Base-by-base conservation (phyloP, 2,888 invertebrate genomes). In the Anarsia innoxiella region DNA sequence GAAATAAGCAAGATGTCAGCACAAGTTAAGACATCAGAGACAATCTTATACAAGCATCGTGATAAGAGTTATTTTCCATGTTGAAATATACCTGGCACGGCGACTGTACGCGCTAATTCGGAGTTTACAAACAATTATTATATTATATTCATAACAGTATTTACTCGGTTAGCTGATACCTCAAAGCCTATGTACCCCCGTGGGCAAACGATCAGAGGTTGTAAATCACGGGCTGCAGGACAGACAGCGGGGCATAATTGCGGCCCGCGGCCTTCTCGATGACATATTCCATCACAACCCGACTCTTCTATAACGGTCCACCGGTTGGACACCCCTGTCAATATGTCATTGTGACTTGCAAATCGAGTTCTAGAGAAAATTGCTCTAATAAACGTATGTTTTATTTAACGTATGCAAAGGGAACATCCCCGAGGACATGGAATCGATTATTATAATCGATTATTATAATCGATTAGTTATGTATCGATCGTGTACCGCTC, bases 211-310 rank as follows among this genome's bases (percentile, higher is more conserved):
- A 73, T 76, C 70, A 70, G 58, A 32, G 53, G 48, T 54, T 53
- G 62, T 78, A 82, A 78, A 80, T 79, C 76, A 76, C 60, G 52
- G 51, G 44, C 43, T 53, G 56, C 50, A 54, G 56, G 61, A 63
- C 62, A 61, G 61, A 55, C 55, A 56, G 61, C 56, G 48, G 51
- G 46, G 54, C 39, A 59, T 79, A 80, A 80, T 79, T 78, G 72
- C 52, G 53, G 66, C 80, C 72, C 43, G 39, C 41, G 67, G 79
- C 62, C 37, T 39, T 41, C 28, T 42, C 71, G 80, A 76, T 75
- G 82, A 82, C 82, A 80, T 73, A 76, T 75, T 74, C 76, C 71
- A 69, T 76, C 78, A 71, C 58, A 75, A 68, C 63, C 53, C 48
- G 59, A 53, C 56, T 59, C 55, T 47, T 49, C 58, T 35, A 31